A percentile compares a stretch with the other conserved stretches of the same genome.
phyloP scores from a whole-genome alignment of 2,888 invertebrate species.

The Chrysomela aeneicollis region DNA sequence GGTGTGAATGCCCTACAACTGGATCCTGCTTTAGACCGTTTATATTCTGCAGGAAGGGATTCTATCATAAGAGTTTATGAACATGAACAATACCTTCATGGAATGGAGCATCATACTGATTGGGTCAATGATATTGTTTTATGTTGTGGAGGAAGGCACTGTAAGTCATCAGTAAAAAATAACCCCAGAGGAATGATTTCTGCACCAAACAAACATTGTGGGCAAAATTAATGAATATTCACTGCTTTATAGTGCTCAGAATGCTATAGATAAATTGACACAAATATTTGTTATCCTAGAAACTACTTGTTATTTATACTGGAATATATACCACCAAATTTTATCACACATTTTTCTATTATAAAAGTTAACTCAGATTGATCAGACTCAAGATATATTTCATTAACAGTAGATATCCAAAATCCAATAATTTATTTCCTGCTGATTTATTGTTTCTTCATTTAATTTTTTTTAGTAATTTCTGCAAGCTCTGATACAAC shows the following conservation, averaged over 20 bases:
- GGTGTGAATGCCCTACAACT: constrained; percentile 96
- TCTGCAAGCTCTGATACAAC: constrained; percentile 99
- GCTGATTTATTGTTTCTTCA: too few relatives aligned
- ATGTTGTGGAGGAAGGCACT: constrained; percentile 95
- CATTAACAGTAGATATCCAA: too few relatives aligned
- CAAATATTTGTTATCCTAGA: too few relatives aligned
- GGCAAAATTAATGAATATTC: too few relatives aligned
- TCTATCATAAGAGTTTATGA: constrained; percentile 96
- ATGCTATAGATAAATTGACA: too few relatives aligned
- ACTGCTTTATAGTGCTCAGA: too few relatives aligned
- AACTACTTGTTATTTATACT: too few relatives aligned
- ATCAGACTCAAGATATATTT: too few relatives aligned
- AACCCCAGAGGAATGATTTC: background rate
- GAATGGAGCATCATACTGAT: constrained; percentile 99
- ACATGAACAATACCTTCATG: constrained; percentile 86
- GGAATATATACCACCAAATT: too few relatives aligned
- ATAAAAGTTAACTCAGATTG: too few relatives aligned
- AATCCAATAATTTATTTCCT: too few relatives aligned
- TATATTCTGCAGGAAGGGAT: constrained; percentile 97
- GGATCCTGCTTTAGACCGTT: constrained; percentile 84
- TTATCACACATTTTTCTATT: too few relatives aligned
- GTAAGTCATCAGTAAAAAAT: constrained; percentile 64
- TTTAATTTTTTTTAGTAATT: constrained; percentile 76
- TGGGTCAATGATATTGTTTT: constrained; percentile 99
- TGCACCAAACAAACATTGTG: background rate